Percentiles rank a stretch among this genome's conserved stretches.
Evolutionary conservation across 2,888 invertebrate genomes (phyloP).

Genomic region (Lithophane semibrunnea): DNA sequence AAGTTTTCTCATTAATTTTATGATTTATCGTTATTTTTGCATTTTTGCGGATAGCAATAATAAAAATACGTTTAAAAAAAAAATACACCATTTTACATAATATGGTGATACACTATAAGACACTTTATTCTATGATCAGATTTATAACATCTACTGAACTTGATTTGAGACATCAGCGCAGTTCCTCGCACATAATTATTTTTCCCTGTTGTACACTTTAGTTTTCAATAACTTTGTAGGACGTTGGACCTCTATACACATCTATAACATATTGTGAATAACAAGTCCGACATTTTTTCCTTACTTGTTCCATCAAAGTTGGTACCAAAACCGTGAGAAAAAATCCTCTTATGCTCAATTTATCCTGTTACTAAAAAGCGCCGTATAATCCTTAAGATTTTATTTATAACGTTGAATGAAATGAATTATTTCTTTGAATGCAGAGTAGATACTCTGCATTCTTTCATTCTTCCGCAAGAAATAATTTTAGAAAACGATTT

Average conservation of each 20-base stretch:
- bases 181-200: too few species aligned
- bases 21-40: neutral
- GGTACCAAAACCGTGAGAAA: neutral
- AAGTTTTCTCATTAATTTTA: neutral
- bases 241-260: neutral
- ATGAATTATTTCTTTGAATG: neutral
- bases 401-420: neutral
- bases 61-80: neutral
- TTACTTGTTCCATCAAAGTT: neutral
- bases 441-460: neutral
- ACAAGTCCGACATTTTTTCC: neutral
- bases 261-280: neutral
- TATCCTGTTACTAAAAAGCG: conserved; percentile 4
- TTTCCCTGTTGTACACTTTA: neutral
- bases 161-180: too few species aligned
- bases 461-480: too few species aligned
- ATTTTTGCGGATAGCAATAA: neutral
- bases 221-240: neutral
- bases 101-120: neutral
- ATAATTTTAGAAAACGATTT: neutral
- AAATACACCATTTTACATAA: neutral
- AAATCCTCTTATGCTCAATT: neutral
- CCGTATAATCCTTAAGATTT: neutral
- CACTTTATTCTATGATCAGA: neutral
- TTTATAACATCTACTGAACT: neutral